Percentiles rank a stretch among this genome's conserved stretches.
Conservation (phyloP, 2,113 vertebrate species). For the Nannobrachium achirus region DNA sequence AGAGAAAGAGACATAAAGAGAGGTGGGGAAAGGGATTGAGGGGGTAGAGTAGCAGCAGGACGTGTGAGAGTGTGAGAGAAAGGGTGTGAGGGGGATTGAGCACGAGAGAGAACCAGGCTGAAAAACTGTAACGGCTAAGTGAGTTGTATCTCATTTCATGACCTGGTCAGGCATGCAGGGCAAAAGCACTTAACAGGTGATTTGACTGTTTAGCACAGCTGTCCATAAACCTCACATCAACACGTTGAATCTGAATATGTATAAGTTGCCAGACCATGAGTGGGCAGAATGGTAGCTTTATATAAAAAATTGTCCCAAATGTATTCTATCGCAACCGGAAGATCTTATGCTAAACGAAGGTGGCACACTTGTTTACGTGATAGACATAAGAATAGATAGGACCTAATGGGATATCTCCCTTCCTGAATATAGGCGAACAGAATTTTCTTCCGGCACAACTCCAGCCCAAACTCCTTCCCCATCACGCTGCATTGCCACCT, state of each 20-base stretch:
- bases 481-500: constrained; percentile 58
- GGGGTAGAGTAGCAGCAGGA: neutral
- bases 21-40: neutral
- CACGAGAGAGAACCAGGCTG: neutral
- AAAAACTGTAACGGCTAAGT: constrained; percentile 2
- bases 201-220: constrained; percentile 19
- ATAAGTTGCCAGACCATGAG: constrained; percentile 14
- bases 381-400: constrained; percentile 56
- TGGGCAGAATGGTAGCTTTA: too few relatives aligned
- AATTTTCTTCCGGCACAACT: constrained; percentile 34
- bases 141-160: neutral
- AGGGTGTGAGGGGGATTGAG: neutral
- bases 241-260: neutral
- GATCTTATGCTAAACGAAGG: constrained; percentile 25
- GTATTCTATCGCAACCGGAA: constrained; percentile 4
- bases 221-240: neutral
- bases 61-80: neutral
- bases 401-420: constrained; percentile 42
- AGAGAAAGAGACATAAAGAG: neutral
- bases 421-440: constrained; percentile 24
- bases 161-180: constrained; percentile 4
- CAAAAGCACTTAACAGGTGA: constrained; percentile 1
- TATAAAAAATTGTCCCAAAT: neutral
- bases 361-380: constrained; percentile 50
- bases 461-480: constrained; percentile 46